Percentiles rank a stretch among this genome's conserved stretches.
These are phyloP conservation scores for Esox lucius DNA, from an alignment of 2,797 vertebrate genomes.

Conservation along the genomic window DNA sequence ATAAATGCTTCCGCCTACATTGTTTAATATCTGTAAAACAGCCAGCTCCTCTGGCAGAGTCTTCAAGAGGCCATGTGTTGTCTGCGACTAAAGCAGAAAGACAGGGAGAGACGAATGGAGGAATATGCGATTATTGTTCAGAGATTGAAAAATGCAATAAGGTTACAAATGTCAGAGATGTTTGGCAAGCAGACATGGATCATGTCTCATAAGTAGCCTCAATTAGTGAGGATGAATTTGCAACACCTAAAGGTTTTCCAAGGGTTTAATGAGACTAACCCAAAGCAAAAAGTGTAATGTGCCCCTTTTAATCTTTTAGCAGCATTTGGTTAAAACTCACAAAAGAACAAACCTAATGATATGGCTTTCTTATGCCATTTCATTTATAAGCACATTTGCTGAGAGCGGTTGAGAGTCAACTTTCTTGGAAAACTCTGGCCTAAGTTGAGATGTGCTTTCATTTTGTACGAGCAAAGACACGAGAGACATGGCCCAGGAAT, in stretches of 20 bases:
- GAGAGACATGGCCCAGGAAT: conserved; percentile 31
- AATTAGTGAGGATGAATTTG: not conserved
- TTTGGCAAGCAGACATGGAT: not conserved
- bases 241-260: not conserved
- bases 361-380: conserved; percentile 26
- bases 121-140: not conserved
- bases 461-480: conserved; percentile 42
- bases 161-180: not conserved
- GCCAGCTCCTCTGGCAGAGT: conserved; percentile 18
- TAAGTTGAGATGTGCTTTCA: conserved; percentile 38
- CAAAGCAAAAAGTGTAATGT: not conserved
- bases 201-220: not conserved
- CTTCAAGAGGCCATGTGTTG: conserved; percentile 25
- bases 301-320: not conserved
- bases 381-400: conserved; percentile 45
- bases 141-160: not conserved
- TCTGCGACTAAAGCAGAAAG: conserved; percentile 36
- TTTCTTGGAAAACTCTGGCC: conserved; percentile 9
- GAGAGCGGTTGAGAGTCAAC: not conserved
- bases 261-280: not conserved
- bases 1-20: conserved; percentile 52
- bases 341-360: conserved; percentile 26
- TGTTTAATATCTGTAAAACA: conserved; percentile 49
- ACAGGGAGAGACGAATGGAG: conserved; percentile 43
- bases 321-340: not conserved